Evolutionary conservation across 2,113 vertebrate genomes (phyloP).

Genomic region (Amphiprion ocellaris): DNA sequence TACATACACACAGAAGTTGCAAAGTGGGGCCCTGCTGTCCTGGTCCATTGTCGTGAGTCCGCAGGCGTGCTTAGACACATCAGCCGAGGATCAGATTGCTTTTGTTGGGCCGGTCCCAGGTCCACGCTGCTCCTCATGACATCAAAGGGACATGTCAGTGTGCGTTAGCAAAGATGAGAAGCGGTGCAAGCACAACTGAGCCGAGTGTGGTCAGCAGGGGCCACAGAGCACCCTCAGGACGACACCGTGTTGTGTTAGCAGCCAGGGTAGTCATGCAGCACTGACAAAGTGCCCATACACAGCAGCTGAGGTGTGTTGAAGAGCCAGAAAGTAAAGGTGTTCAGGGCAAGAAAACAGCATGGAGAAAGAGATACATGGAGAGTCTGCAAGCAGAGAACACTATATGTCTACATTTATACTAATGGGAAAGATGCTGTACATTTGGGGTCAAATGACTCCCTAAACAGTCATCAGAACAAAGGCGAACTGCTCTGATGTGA

Average conservation of each 20-base stretch:
- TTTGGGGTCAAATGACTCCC: neutral
- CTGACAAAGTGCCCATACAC: conserved; percentile 56
- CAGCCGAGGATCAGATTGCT: conserved; percentile 80
- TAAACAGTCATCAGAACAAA: conserved; percentile 39
- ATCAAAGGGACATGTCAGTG: conserved; percentile 82
- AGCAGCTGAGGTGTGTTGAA: conserved; percentile 23
- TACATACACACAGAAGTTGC: conserved; percentile 71
- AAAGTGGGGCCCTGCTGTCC: conserved; percentile 67
- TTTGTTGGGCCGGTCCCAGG: conserved; percentile 78
- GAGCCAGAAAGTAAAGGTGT: neutral
- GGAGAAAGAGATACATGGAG: conserved; percentile 7
- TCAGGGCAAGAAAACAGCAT: neutral
- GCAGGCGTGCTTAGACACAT: conserved; percentile 72
- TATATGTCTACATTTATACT: neutral
- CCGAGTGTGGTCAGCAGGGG: conserved; percentile 71
- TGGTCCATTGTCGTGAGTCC: conserved; percentile 61
- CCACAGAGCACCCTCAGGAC: conserved; percentile 60
- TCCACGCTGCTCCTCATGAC: conserved; percentile 70
- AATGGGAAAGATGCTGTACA: conserved; percentile 1
- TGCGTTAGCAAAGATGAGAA: conserved; percentile 80
- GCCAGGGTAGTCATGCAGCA: conserved; percentile 68
- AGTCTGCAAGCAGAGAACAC: neutral
- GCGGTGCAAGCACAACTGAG: conserved; percentile 49
- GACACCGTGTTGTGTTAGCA: conserved; percentile 78
- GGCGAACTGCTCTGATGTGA: conserved; percentile 5